phyloP scores from a whole-genome alignment of 2,113 vertebrate species.

The Zosterops pallidus region DNA sequence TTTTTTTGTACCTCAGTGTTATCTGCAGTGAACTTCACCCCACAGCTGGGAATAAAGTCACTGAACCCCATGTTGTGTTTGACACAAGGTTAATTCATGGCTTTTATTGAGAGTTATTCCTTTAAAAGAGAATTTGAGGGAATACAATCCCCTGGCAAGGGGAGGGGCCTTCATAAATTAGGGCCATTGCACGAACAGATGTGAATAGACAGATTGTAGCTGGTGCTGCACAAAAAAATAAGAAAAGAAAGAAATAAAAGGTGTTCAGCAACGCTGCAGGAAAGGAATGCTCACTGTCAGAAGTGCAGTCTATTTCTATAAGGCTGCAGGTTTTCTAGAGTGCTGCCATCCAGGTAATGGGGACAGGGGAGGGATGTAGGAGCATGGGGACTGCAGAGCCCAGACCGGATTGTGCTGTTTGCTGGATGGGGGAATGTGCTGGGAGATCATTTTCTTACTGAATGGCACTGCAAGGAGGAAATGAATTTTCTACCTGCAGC shows the following conservation, averaged over 20 bases:
- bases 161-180: background rate
- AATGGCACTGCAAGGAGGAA: background rate
- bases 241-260: background rate
- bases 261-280: background rate
- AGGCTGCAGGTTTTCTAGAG: background rate
- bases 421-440: background rate
- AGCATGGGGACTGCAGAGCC: background rate
- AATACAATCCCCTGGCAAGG: background rate
- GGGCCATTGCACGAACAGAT: background rate
- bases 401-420: background rate
- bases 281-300: background rate
- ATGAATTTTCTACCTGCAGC: background rate
- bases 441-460: background rate
- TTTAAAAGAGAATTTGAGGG: background rate
- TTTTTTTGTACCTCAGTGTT: background rate
- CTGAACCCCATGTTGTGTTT: background rate
- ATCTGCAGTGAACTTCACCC: background rate
- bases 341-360: constrained; percentile 3
- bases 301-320: background rate
- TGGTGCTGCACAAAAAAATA: background rate
- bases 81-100: background rate
- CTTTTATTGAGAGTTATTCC: background rate
- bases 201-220: background rate
- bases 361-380: background rate
- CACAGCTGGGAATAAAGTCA: background rate